Base-by-base conservation (phyloP, 1,140 invertebrate species). In the Gonatopus flavifemur region DNA sequence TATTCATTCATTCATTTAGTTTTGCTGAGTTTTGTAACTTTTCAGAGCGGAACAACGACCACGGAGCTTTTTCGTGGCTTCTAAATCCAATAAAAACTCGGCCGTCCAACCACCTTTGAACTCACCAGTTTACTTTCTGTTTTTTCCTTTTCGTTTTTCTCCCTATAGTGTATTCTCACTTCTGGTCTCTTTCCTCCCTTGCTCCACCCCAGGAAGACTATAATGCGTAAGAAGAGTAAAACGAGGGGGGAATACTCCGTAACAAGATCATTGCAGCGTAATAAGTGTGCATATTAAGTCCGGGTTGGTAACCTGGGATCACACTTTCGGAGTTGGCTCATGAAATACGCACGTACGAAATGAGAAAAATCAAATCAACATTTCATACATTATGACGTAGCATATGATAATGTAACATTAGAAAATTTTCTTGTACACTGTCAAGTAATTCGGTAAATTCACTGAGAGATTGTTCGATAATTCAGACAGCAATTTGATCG, bases 181-280 rank as follows among this genome's bases (percentile, higher is more conserved):
- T 32, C 18, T 18, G 13, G 8, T 24, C 25, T 22, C 5, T 24
- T 37, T 30, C 6, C 7, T 30, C 13, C 19, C 16, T 38, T 32
- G 7, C 18, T 35, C 20, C 37, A 24, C 21, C 24, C 19, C 16
- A 2, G 33, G 7, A 9, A 1, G 20, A 15, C 10, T 0, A 12
- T 18, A 10, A 31, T 13, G n/a, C 25, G 0, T 3, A 6, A 4
- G 9, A 7, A 6, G 3, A 22, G 24, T 10, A 8, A 10, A 5
- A 15, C 56, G 59, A 52, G 42, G 49, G 33, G 52, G 48, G 60
- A 58, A 64, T 67, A 71, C 58, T 71, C 69, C 52, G 60, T 73
- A 73, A 73, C 66, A 67, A 69, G 70, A 73, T 73, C 69, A 72
- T 70, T 69, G 66, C 67, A 63, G 67, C 69, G 67, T 69, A 68